These are phyloP conservation scores for Thaleichthys pacificus DNA, from an alignment of 2,797 vertebrate species.

Conservation along the genomic window DNA sequence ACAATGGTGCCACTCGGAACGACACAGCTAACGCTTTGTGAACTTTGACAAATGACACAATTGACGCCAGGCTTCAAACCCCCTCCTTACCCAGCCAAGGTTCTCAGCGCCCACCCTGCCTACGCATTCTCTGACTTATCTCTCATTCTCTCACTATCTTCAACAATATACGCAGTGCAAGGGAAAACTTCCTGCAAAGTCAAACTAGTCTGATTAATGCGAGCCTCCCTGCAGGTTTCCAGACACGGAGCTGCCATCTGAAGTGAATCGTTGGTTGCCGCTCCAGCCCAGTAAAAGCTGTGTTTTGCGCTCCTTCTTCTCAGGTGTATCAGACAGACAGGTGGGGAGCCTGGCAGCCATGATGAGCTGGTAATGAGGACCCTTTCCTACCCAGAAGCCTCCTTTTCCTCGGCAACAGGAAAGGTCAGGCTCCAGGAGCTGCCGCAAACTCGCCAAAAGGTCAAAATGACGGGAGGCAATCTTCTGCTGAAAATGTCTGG, in stretches of 20 bases:
- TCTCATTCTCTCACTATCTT: not conserved
- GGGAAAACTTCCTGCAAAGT: not conserved
- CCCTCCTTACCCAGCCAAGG: no score
- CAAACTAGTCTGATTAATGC: conserved; percentile 1
- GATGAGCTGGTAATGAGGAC: not conserved
- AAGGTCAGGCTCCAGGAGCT: conserved; percentile 48
- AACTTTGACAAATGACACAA: no score
- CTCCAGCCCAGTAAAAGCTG: not conserved
- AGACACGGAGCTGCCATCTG: conserved; percentile 1
- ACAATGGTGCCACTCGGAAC: no score
- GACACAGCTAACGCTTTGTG: no score
- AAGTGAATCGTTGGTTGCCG: not conserved
- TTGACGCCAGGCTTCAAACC: no score
- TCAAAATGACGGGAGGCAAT: conserved; percentile 28
- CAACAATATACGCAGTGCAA: not conserved
- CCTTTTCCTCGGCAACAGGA: not conserved
- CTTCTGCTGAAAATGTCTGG: conserved; percentile 23
- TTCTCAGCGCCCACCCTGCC: no score
- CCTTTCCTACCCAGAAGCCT: not conserved
- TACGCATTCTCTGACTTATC: not conserved
- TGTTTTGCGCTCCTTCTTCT: not conserved
- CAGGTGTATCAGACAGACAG: not conserved
- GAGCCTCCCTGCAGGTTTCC: conserved; percentile 7
- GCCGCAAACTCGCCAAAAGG: conserved; percentile 50
- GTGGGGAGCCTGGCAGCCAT: not conserved